Conservation (phyloP, 2,113 vertebrate species). For the Pseudorhombus dupliciocellatus region DNA sequence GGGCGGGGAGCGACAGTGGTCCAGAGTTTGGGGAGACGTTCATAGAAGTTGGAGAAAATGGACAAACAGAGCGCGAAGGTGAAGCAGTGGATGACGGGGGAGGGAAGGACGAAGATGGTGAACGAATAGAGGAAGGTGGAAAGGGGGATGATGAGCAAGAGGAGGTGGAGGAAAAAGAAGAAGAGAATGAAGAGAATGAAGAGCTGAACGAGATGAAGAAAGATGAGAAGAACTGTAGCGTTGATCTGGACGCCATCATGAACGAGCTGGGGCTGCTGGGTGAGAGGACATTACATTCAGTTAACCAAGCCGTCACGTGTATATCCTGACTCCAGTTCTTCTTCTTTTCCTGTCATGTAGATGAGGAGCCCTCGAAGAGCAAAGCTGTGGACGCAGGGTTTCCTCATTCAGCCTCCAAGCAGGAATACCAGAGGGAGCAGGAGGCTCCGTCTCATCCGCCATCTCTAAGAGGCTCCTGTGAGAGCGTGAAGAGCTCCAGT, state of each 20-base stretch:
- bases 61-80: neutral
- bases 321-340: neutral
- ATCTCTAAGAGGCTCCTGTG: constrained; percentile 50
- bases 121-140: constrained; percentile 21
- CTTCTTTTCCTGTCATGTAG: constrained; percentile 40
- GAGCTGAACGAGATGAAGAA: neutral
- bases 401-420: constrained; percentile 38
- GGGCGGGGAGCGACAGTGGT: constrained; percentile 26
- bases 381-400: constrained; percentile 29
- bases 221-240: constrained; percentile 7
- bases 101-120: neutral
- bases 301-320: too few species aligned
- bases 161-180: constrained; percentile 22
- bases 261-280: constrained; percentile 63
- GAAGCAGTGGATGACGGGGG: constrained; percentile 7
- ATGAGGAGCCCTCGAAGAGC: constrained; percentile 42
- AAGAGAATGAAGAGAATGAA: neutral
- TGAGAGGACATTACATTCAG: constrained; percentile 34
- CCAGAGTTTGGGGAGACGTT: constrained; percentile 40
- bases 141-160: constrained; percentile 11
- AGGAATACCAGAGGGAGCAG: constrained; percentile 36
- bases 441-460: constrained; percentile 28
- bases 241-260: constrained; percentile 73
- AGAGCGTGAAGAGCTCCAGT: constrained; percentile 51
- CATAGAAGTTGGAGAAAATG: constrained; percentile 20